Conservation (phyloP, 2,888 invertebrate species). For the Tetragonula carbonaria region DNA sequence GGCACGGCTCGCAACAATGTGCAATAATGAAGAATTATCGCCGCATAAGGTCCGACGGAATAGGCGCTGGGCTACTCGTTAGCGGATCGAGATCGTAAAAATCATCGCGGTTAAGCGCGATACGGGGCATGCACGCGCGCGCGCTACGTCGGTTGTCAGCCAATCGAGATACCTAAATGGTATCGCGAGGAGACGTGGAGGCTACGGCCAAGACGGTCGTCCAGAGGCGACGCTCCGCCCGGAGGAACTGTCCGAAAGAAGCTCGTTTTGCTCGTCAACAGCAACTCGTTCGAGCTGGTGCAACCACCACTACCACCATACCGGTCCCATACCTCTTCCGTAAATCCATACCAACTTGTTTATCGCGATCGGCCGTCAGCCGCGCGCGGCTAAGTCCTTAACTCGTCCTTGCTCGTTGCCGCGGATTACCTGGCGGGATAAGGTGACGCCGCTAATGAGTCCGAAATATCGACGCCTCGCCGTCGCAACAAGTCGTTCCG, state of each 20-base stretch:
- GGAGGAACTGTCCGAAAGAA: constrained; percentile 61
- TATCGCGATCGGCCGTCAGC: constrained; percentile 67
- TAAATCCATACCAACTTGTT: constrained; percentile 69
- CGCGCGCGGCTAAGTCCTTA: constrained; percentile 50
- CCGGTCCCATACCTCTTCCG: constrained; percentile 51
- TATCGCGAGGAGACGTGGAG: constrained; percentile 41
- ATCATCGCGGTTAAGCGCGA: constrained; percentile 71
- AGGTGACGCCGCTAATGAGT: constrained; percentile 46
- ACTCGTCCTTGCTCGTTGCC: constrained; percentile 52
- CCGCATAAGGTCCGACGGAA: constrained; percentile 77
- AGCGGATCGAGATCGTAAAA: constrained; percentile 81
- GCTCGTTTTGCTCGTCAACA: constrained; percentile 64
- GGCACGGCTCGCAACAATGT: constrained; percentile 80
- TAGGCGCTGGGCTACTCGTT: constrained; percentile 80
- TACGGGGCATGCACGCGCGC: constrained; percentile 24
- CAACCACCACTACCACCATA: neutral
- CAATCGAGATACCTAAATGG: constrained; percentile 49
- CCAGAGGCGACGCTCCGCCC: constrained; percentile 48
- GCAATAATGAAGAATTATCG: constrained; percentile 84
- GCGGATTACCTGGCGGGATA: constrained; percentile 52
- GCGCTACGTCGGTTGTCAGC: constrained; percentile 41
- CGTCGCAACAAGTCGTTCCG: neutral
- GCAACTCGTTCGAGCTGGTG: constrained; percentile 10
- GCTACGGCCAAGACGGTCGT: neutral
- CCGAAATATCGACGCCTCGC: constrained; percentile 31